Conservation (phyloP, 2,797 vertebrate genomes). For the Tokudaia tokunoshimensis region DNA sequence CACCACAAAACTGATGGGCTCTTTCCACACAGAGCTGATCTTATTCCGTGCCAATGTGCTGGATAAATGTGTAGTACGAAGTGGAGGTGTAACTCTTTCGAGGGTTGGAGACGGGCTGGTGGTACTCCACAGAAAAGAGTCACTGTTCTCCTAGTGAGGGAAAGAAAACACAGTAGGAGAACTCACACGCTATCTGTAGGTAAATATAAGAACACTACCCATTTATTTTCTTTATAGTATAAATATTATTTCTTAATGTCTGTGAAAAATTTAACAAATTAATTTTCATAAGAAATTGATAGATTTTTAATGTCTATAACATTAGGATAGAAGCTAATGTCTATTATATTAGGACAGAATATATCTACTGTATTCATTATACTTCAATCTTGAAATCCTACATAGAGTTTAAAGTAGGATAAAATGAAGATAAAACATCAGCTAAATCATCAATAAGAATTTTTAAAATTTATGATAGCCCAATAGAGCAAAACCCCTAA, state of each 20-base stretch:
- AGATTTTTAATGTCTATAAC: not conserved
- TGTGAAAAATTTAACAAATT: not conserved
- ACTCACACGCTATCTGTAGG: not conserved
- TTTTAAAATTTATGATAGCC: not conserved
- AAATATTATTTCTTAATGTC: not conserved
- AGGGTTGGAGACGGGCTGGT: slow-evolving; percentile 90
- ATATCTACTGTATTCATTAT: not conserved
- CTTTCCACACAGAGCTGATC: slow-evolving; percentile 93
- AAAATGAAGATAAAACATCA: not conserved
- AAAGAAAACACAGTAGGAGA: slow-evolving; percentile 21
- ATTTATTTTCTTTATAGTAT: slow-evolving; percentile 11
- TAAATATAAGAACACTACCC: not conserved
- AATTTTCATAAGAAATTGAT: not conserved
- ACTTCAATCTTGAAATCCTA: slow-evolving; percentile 12
- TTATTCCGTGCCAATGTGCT: slow-evolving; percentile 88
- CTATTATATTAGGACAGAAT: not conserved
- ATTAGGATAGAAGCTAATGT: not conserved
- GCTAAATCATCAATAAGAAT: slow-evolving; percentile 30
- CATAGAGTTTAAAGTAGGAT: slow-evolving; percentile 34
- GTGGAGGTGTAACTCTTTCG: slow-evolving; percentile 89
- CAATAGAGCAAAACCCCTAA: not conserved
- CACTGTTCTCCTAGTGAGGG: slow-evolving; percentile 93
- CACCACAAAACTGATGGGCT: slow-evolving; percentile 95
- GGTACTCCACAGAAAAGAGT: slow-evolving; percentile 95
- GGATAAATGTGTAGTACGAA: slow-evolving; percentile 83